Evolutionary conservation across 2,797 vertebrate species (phyloP), one percentile per base, ranked within the genome.

Genomic region (Anas bahamensis): DNA sequence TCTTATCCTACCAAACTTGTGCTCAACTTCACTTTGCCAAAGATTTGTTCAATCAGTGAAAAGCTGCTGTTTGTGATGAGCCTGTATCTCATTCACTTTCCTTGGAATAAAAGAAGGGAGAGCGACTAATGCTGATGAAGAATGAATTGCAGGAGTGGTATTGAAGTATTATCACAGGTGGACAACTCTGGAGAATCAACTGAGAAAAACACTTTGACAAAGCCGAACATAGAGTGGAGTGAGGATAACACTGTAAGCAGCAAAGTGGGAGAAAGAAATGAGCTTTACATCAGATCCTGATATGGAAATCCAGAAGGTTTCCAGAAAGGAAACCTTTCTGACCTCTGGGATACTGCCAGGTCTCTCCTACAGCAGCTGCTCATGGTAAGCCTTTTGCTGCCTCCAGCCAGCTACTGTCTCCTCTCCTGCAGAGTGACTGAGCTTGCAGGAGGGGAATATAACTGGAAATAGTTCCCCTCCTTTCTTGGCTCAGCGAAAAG

Each of bases 401-500:
- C 26, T 83, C 63, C 19, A 68, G 31, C 14, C 29, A 29, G 39
- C 72, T 41, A 41, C 31, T 8, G 4, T 69, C n/a, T 65, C 17
- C 17, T 86, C 44, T 77, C 17, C 28, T 42, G 41, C 19, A 24
- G 29, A 86, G 13, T 26, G 23, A 19, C 55, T 88, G 78, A 73
- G 68, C 68, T 63, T 72, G 55, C 46, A 93, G 41, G 42, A 89
- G 39, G 28, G 26, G 64, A 91, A 33, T 61, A 14, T 50, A 89
- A 80, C 35, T 91, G 50, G 65, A 90, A 94, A 78, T 33, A 83
- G 31, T 89, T 91, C 83, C 56, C 37, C 33, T 85, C 57, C 35
- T 46, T 80, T 89, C 61, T 68, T 94, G 53, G 37, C 52, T 52
- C 59, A 59, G 77, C 75, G 50, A 81, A 86, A 26, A 92, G 46